phyloP scores from a whole-genome alignment of 2,797 vertebrate species.

The Astyanax mexicanus region DNA sequence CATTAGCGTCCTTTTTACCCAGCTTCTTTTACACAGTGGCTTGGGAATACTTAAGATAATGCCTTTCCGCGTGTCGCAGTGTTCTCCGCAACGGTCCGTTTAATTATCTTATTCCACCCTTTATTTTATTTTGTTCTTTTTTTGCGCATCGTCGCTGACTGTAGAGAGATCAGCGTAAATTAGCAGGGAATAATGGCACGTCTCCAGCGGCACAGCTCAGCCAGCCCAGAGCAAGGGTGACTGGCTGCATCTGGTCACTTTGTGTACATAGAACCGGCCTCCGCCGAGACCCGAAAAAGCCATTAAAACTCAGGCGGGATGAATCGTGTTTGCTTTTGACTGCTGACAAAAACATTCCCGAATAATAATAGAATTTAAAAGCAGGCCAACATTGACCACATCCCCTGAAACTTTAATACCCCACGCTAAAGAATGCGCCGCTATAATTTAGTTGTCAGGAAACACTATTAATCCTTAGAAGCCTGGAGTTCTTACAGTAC shows the following conservation, averaged over 20 bases:
- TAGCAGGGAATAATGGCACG: conserved; percentile 5
- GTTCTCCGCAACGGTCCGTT: not conserved
- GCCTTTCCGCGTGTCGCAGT: not conserved
- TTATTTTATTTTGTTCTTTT: too few relatives aligned
- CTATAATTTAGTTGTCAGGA: not conserved
- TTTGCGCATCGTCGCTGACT: not conserved
- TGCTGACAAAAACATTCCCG: not conserved
- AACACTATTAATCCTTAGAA: too few relatives aligned
- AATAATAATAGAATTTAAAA: not conserved
- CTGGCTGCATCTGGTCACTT: conserved; percentile 5
- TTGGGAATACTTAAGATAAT: conserved; percentile 5
- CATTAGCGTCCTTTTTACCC: not conserved
- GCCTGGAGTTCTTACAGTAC: too few relatives aligned
- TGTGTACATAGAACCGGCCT: not conserved
- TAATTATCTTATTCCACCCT: not conserved
- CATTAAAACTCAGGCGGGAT: not conserved
- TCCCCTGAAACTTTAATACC: not conserved
- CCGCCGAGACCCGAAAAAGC: not conserved
- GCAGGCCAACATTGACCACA: not conserved
- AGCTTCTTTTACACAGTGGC: not conserved
- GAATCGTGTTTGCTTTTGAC: not conserved
- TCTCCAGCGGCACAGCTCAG: not conserved
- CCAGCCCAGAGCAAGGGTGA: not conserved
- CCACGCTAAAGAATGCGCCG: not conserved
- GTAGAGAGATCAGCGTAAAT: conserved; percentile 13